phyloP scores from a whole-genome alignment of 2,113 vertebrate genomes.

The Sinocyclocheilus grahami region DNA sequence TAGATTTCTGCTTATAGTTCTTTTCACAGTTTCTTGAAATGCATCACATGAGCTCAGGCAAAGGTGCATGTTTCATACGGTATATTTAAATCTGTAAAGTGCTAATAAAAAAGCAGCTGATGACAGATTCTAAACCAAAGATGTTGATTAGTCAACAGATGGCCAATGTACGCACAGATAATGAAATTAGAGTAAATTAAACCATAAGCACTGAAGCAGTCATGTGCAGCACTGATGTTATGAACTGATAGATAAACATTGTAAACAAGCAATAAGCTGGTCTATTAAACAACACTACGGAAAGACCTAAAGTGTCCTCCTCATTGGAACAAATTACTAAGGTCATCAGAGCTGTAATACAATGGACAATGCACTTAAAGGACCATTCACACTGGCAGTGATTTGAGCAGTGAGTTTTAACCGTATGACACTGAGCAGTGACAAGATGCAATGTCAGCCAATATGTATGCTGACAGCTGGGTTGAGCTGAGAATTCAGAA shows the following conservation, averaged over 20 bases:
- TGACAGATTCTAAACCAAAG: constrained; percentile 15
- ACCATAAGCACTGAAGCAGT: background rate
- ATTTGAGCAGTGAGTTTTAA: background rate
- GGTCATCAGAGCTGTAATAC: background rate
- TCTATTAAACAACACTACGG: background rate
- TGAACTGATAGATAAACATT: constrained; percentile 6
- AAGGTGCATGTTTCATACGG: background rate
- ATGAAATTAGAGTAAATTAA: constrained; percentile 34
- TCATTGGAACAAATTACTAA: background rate
- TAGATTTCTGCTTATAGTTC: background rate
- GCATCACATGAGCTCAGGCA: background rate
- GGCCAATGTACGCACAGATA: background rate
- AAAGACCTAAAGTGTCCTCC: background rate
- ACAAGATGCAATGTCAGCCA: background rate
- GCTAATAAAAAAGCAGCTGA: background rate
- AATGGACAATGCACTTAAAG: background rate
- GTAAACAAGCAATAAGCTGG: constrained; percentile 3
- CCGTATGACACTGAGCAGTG: background rate
- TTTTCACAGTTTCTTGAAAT: constrained; percentile 12
- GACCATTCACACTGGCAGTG: background rate
- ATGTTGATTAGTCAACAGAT: constrained; percentile 4
- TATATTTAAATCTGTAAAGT: background rate
- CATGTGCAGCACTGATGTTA: background rate
- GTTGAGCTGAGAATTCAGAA: background rate
- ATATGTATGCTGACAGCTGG: background rate